phyloP scores from a whole-genome alignment of 2,797 vertebrate species.

The Thaleichthys pacificus region DNA sequence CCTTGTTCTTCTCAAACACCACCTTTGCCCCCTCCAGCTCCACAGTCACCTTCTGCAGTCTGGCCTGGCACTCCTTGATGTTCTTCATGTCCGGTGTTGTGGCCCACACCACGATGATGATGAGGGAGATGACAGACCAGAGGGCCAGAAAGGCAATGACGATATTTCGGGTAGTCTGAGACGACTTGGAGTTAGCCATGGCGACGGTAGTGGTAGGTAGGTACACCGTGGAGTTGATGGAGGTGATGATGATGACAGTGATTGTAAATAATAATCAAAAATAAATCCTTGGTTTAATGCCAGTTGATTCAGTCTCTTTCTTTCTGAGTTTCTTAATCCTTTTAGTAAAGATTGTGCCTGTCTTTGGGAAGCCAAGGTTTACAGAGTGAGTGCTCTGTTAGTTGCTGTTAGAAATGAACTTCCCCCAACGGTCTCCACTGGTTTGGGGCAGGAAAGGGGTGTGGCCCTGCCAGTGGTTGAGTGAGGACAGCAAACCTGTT shows the following conservation, averaged over 20 bases:
- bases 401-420: constrained; percentile 35
- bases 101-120: constrained; percentile 75
- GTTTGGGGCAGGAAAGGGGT: constrained; percentile 42
- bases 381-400: constrained; percentile 14
- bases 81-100: constrained; percentile 69
- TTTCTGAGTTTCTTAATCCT: background rate
- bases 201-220: background rate
- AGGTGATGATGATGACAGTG: background rate
- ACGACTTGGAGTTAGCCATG: constrained; percentile 62
- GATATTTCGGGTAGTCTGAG: constrained; percentile 45
- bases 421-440: constrained; percentile 32
- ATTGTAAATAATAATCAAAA: background rate
- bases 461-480: constrained; percentile 47
- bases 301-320: constrained; percentile 3
- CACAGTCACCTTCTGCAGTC: constrained; percentile 43
- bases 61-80: constrained; percentile 49
- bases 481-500: background rate
- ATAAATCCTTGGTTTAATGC: background rate
- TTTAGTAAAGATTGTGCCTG: background rate
- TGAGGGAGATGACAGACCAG: constrained; percentile 69
- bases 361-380: constrained; percentile 1
- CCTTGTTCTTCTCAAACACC: constrained; percentile 48
- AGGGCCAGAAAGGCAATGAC: constrained; percentile 57
- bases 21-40: constrained; percentile 39
- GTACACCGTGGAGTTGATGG: background rate